Conservation (phyloP, 2,797 vertebrate species). For the Pogoniulus pusillus region DNA sequence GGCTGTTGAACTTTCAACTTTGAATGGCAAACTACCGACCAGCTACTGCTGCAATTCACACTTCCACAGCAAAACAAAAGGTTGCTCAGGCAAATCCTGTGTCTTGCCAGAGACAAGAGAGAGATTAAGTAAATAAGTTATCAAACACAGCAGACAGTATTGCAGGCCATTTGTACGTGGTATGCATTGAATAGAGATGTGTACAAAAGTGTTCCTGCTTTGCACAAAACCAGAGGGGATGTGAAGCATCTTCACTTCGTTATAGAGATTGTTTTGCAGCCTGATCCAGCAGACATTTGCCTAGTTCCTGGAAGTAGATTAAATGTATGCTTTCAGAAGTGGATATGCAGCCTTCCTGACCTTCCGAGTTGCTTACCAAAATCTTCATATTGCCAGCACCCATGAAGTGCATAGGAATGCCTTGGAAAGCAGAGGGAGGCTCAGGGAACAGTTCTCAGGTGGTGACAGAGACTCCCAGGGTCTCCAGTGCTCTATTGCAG, state of each 20-base stretch:
- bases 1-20: slow-evolving; percentile 74
- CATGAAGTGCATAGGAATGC: neutral
- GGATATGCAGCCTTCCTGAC: neutral
- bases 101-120: neutral
- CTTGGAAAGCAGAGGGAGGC: neutral
- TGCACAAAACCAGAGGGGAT: neutral
- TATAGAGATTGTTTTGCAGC: neutral
- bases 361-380: neutral
- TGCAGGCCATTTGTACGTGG: neutral
- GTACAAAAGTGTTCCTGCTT: neutral
- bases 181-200: neutral
- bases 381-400: neutral
- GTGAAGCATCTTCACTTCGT: neutral
- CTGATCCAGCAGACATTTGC: neutral
- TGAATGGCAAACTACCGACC: slow-evolving; percentile 50
- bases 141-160: neutral
- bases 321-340: neutral
- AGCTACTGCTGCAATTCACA: slow-evolving; percentile 46
- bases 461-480: neutral
- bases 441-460: neutral
- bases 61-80: slow-evolving; percentile 43
- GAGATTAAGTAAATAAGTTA: neutral
- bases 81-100: neutral
- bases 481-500: neutral
- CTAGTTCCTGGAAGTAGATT: neutral